Base-by-base conservation (phyloP, 2,888 invertebrate species). In the Apodemia duryi region DNA sequence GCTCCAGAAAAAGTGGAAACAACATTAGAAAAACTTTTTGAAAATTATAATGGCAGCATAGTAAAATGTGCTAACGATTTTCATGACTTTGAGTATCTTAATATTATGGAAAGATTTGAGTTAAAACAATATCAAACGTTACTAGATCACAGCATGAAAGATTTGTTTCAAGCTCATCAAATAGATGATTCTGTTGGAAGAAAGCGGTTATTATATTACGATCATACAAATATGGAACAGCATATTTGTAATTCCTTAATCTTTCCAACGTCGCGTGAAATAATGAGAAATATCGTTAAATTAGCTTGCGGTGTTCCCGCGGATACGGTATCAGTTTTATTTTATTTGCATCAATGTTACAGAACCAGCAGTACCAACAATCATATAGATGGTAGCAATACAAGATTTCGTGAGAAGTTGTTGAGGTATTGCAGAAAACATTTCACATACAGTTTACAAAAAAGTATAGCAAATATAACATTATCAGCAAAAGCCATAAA, bases 301-400 rank as follows among this genome's bases (percentile, higher is more conserved):
- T 72, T 91, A 35, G 84, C 87, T 0, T 91, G 92, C 66, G 89
- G 92, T 2, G 83, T 82, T 1, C 70, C 83, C 10, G 74, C 91
- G 0, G 70, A 81, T 43, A 74, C 74, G 9, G 86, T 92, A 0
- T 92, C 91, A 2, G 82, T 92, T 1, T 77, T 92, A 13, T 92
- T 91, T 71, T 92, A 86, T 68, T 81, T 92, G 1, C 89, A 91
- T 64, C 88, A 91, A 69, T 88, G 90, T 68, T 83, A 85, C 65
- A 81, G 89, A 72, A 83, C 84, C 1, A 83, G 80, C 63, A 80
- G 85, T 63, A 49, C 81, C 0, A 83, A 73, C 65, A 87, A 90
- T 67, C 85, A 85, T 67, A 68, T 91, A 46, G 88, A 83, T 63
- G 90, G 90, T 32, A 71, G 80, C 67, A 89, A 91, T 66, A 84